Percentiles rank a stretch among this genome's conserved stretches.
Conservation (phyloP, 1,140 invertebrate species). For the Venustaconcha ellipsiformis region DNA sequence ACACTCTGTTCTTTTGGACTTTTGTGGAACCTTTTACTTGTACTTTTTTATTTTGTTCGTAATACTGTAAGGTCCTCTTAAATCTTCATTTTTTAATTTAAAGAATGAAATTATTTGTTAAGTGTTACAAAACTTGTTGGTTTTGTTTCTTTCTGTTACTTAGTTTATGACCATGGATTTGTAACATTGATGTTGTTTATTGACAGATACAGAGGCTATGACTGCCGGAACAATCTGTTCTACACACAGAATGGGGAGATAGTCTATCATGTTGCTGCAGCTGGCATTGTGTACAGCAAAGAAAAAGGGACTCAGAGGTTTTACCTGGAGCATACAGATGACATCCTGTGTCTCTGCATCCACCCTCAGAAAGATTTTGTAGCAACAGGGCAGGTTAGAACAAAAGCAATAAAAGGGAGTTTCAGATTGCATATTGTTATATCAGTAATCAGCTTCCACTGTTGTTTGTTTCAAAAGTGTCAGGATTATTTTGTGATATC, state of each 20-base stretch:
- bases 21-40: too few species aligned
- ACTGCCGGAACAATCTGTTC: conserved; percentile 70
- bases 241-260: conserved; percentile 66
- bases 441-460: too few species aligned
- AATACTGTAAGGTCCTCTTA: too few species aligned
- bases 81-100: too few species aligned
- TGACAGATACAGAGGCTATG: conserved; percentile 69
- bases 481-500: not conserved
- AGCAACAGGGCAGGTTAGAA: conserved; percentile 67
- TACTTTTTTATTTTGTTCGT: too few species aligned
- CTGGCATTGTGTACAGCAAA: conserved; percentile 64
- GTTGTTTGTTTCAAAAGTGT: not conserved
- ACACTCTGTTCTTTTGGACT: too few species aligned
- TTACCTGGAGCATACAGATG: conserved; percentile 68
- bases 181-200: not conserved
- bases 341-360: conserved; percentile 68
- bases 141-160: too few species aligned
- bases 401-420: too few species aligned
- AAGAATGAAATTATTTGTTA: too few species aligned
- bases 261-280: conserved; percentile 69
- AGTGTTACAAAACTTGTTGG: too few species aligned
- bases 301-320: conserved; percentile 65
- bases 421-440: too few species aligned
- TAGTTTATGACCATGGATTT: too few species aligned
- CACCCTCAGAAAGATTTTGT: conserved; percentile 67